Evolutionary conservation across 2,888 invertebrate genomes (phyloP), one percentile per base, ranked within the genome.

Genomic region (Dichetophora obliterata): DNA sequence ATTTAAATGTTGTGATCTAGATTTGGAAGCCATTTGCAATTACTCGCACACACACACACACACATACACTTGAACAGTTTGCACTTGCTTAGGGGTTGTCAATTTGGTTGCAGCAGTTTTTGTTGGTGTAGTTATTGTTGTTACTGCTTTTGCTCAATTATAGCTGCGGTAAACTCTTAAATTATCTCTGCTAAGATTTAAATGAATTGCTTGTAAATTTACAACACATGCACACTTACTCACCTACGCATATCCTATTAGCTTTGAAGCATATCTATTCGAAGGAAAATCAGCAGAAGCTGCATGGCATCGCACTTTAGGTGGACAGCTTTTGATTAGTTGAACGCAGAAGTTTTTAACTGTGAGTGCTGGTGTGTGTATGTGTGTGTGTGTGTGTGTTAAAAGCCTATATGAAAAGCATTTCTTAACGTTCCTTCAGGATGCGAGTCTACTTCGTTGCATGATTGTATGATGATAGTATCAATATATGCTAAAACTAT

Each of bases 401-500:
- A 3, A 27, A n/a, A n/a, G n/a, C n/a, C n/a, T 69, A 9, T 69
- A 16, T 27, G 63, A 5, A n/a, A n/a, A n/a, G n/a, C 27, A 63
- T 37, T 19, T 63, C 37, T 63, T 31, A 2, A 48, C 8, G 24
- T 68, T 61, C 14, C 19, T 50, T 4, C 43, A 43, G 8, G 31
- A 3, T 2, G 1, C 34, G 63, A n/a, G n/a, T 63, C 27, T 8
- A n/a, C 8, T 5, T 16, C 31, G 48, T 9, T 48, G 37, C 66
- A 54, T 61, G 50, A 34, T 63, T 68, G 72, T 59, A 59, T 72
- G 71, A 73, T 37, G 73, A 76, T 68, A 76, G 72, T 57, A 76
- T 68, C 66, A 73, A 72, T 76, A 72, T 68, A 73, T 76, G 66
- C 27, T 48, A 72, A 54, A 68, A 73, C 66, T 72, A 76, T 73